Percentiles rank a stretch among this genome's conserved stretches.
These are phyloP conservation scores for Noctilio leporinus DNA, from an alignment of 2,113 vertebrate species.

Conservation along the genomic window DNA sequence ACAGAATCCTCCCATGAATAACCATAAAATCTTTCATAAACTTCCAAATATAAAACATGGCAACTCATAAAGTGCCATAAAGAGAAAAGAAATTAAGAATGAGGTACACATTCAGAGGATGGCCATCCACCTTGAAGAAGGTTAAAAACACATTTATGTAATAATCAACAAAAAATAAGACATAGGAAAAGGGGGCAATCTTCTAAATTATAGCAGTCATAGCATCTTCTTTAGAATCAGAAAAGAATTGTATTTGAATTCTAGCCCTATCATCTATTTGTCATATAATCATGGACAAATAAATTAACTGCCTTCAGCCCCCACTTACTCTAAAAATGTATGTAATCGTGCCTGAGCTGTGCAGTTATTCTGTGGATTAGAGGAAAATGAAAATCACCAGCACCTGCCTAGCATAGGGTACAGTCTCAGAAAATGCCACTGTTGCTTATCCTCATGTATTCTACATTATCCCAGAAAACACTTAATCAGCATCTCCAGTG, in stretches of 20 bases:
- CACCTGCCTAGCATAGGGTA: background rate
- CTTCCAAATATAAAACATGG: background rate
- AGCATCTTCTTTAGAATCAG: background rate
- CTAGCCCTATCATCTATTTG: background rate
- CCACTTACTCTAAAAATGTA: background rate
- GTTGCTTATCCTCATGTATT: background rate
- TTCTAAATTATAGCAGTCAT: background rate
- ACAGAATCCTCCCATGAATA: background rate
- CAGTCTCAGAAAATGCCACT: background rate
- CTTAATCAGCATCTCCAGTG: background rate
- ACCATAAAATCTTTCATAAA: background rate
- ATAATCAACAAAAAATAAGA: background rate
- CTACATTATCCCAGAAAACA: background rate
- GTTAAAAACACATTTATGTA: background rate
- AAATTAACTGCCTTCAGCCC: background rate
- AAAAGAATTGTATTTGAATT: constrained; percentile 15
- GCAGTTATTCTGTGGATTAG: background rate
- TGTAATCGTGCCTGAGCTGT: background rate
- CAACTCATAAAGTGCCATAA: background rate
- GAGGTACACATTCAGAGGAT: background rate
- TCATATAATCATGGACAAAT: background rate
- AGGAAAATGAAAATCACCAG: background rate
- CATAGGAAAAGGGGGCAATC: background rate
- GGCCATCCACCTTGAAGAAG: background rate
- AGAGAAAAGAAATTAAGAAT: background rate